Percentiles rank a stretch among this genome's conserved stretches.
Evolutionary conservation across 2,888 invertebrate genomes (phyloP).

Genomic region (Metalampra italica): DNA sequence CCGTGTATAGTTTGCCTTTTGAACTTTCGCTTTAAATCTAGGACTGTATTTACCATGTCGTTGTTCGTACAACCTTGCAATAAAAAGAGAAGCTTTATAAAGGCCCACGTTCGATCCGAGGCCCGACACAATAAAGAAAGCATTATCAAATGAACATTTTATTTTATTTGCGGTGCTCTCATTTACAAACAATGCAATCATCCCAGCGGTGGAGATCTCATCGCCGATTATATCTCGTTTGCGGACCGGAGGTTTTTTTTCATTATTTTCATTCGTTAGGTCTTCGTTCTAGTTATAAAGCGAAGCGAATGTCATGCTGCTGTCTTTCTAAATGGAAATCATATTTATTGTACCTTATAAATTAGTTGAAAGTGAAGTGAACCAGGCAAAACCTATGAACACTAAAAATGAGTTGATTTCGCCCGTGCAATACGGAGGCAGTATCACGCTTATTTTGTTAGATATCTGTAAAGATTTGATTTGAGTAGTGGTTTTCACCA

Average conservation of each 20-base stretch:
- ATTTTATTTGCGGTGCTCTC: slow-evolving; percentile 53
- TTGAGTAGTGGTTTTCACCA: too few species aligned
- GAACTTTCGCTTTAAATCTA: too few species aligned
- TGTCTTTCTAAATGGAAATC: neutral
- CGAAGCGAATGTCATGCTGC: neutral
- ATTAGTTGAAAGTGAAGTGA: too few species aligned
- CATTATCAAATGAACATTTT: slow-evolving; percentile 45
- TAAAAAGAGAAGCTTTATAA: neutral
- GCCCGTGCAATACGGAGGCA: too few species aligned
- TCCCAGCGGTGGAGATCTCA: slow-evolving; percentile 49
- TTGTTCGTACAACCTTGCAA: neutral
- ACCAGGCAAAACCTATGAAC: too few species aligned
- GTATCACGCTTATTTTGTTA: too few species aligned
- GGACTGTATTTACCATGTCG: neutral
- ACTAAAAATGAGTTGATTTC: too few species aligned
- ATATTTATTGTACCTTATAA: too few species aligned
- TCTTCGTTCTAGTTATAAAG: slow-evolving; percentile 22
- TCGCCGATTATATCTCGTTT: slow-evolving; percentile 56
- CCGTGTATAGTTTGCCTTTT: too few species aligned
- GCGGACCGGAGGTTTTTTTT: slow-evolving; percentile 22
- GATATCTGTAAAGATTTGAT: too few species aligned
- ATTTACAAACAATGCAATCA: slow-evolving; percentile 70
- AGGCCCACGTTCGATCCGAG: slow-evolving; percentile 28
- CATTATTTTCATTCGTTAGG: slow-evolving; percentile 28
- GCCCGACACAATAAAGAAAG: slow-evolving; percentile 40